A percentile compares a stretch with the other conserved stretches of the same genome.
phyloP scores from a whole-genome alignment of 2,797 vertebrate genomes.

The Tangara arthus region DNA sequence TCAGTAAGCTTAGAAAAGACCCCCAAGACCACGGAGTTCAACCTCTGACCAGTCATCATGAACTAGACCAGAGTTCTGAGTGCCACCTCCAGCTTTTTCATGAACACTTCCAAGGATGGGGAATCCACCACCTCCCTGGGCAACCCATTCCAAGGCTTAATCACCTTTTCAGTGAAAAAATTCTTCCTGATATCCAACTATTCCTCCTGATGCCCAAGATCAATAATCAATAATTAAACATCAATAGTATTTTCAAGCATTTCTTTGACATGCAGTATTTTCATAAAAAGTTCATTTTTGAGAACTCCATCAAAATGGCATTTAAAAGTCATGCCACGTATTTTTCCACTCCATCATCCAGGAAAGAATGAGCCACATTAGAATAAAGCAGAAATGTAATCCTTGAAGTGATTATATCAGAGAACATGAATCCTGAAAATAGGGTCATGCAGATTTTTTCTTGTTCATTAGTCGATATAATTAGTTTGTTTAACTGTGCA shows the following conservation, averaged over 20 bases:
- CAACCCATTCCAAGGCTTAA: background rate
- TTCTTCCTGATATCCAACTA: background rate
- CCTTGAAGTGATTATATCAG: constrained; percentile 46
- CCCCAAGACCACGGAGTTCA: background rate
- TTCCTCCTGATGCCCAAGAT: background rate
- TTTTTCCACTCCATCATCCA: constrained; percentile 13
- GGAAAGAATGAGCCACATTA: constrained; percentile 1
- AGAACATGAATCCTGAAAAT: constrained; percentile 50
- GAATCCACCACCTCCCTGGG: background rate
- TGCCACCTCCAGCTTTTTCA: background rate
- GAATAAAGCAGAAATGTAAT: constrained; percentile 37
- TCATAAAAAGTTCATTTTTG: background rate
- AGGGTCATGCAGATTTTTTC: constrained; percentile 55
- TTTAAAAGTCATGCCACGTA: background rate
- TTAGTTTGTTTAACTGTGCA: constrained; percentile 69
- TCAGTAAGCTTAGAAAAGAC: background rate
- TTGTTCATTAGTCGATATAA: constrained; percentile 65
- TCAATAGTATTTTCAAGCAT: background rate
- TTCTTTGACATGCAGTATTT: background rate
- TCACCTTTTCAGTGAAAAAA: background rate
- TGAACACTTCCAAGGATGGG: background rate
- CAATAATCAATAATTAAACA: background rate
- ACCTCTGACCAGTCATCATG: background rate
- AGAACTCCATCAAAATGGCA: background rate
- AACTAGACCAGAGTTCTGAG: background rate